These are phyloP conservation scores for Phrynocephalus versicolor DNA, from an alignment of 2,113 vertebrate genomes.

Conservation along the genomic window DNA sequence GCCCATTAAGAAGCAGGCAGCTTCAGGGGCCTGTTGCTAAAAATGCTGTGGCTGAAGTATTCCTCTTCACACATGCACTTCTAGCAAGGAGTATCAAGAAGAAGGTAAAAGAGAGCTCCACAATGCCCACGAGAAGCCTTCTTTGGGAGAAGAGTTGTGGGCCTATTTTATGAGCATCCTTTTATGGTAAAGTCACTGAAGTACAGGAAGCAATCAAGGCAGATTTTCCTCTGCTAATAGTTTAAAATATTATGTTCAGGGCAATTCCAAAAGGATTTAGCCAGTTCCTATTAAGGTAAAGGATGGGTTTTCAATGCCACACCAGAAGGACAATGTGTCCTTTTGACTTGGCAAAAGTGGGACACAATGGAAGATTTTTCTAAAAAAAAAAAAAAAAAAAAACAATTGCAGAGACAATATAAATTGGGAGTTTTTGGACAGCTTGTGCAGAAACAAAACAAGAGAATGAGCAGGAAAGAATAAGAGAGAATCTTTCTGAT, in stretches of 20 bases:
- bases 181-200: slow-evolving; percentile 12
- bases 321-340: background rate
- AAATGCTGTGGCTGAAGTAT: background rate
- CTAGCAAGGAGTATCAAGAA: background rate
- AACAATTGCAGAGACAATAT: background rate
- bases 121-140: background rate
- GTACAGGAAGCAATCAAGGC: background rate
- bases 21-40: background rate
- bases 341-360: background rate
- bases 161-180: background rate
- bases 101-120: background rate
- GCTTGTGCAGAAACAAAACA: background rate
- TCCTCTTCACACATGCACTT: background rate
- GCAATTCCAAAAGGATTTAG: background rate
- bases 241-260: background rate
- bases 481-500: background rate
- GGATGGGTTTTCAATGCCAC: background rate
- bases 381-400: too few species aligned
- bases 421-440: slow-evolving; percentile 9
- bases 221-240: background rate
- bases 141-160: background rate
- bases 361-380: background rate
- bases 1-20: background rate
- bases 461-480: background rate
- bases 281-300: slow-evolving; percentile 1